Conservation (phyloP, 2,113 vertebrate species). For the Naja naja region DNA sequence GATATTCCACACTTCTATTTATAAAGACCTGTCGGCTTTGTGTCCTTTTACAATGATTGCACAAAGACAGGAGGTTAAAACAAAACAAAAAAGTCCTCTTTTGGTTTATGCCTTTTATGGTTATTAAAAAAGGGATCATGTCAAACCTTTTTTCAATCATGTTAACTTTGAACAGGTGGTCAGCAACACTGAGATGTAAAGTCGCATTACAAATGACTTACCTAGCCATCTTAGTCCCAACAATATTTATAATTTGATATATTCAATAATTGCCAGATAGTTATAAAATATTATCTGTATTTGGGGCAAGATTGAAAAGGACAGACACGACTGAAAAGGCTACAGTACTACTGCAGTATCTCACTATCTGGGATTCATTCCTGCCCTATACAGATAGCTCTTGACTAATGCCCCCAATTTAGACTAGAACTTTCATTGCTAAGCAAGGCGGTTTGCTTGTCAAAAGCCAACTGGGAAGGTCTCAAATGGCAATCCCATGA, state of each 20-base stretch:
- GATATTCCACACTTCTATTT: conserved; percentile 36
- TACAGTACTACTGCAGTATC: too few species aligned
- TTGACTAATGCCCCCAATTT: not conserved
- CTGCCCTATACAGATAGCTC: not conserved
- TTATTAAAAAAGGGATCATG: conserved; percentile 16
- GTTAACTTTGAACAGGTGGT: conserved; percentile 3
- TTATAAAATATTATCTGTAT: not conserved
- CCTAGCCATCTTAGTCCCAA: conserved; percentile 14
- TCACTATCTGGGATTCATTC: not conserved
- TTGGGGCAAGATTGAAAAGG: not conserved
- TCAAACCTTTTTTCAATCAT: not conserved
- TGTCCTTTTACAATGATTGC: not conserved
- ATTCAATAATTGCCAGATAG: not conserved
- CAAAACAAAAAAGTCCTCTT: conserved; percentile 12
- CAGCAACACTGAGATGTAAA: not conserved
- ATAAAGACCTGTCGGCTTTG: conserved; percentile 19
- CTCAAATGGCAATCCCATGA: not conserved
- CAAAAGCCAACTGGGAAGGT: not conserved
- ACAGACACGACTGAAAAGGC: not conserved
- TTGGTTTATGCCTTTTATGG: conserved; percentile 54
- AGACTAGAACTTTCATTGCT: not conserved
- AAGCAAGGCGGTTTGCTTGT: not conserved
- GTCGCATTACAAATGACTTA: conserved; percentile 33
- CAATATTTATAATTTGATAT: not conserved
- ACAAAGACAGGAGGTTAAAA: not conserved